A percentile compares a stretch with the other conserved stretches of the same genome.
Evolutionary conservation across 2,888 invertebrate genomes (phyloP).

Genomic region (Phlogophora meticulosa): DNA sequence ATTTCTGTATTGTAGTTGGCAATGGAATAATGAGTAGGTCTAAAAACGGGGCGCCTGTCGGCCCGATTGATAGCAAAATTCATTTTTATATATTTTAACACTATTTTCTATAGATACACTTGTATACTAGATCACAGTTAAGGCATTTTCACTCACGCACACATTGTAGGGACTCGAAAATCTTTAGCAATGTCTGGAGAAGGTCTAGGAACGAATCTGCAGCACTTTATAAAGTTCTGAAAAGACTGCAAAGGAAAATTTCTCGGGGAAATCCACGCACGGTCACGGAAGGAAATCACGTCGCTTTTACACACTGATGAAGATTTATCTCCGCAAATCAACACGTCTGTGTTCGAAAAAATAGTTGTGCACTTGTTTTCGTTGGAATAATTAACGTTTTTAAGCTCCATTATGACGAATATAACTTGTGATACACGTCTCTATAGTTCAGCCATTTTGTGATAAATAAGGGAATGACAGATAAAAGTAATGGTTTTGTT

Average conservation of each 20-base stretch:
- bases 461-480: conserved; percentile 70
- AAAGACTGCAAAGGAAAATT: conserved; percentile 72
- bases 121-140: conserved; percentile 71
- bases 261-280: conserved; percentile 73
- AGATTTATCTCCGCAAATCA: conserved; percentile 73
- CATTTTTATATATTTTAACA: conserved; percentile 73
- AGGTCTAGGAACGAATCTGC: conserved; percentile 78
- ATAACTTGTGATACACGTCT: conserved; percentile 81
- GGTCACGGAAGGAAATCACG: conserved; percentile 69
- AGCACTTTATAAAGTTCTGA: conserved; percentile 70
- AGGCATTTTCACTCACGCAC: conserved; percentile 75
- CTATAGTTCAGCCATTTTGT: conserved; percentile 90
- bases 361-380: conserved; percentile 78
- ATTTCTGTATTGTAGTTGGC: conserved; percentile 80
- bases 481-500: conserved; percentile 54
- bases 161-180: conserved; percentile 69
- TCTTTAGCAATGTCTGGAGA: conserved; percentile 77
- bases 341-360: conserved; percentile 73
- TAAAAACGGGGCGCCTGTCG: conserved; percentile 76
- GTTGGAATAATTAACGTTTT: conserved; percentile 78
- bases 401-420: conserved; percentile 86
- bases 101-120: conserved; percentile 66
- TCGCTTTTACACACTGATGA: conserved; percentile 75
- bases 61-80: conserved; percentile 80
- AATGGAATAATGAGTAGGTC: conserved; percentile 76